Base-by-base conservation (phyloP, 1,140 invertebrate genomes). In the Bombus breviceps region DNA sequence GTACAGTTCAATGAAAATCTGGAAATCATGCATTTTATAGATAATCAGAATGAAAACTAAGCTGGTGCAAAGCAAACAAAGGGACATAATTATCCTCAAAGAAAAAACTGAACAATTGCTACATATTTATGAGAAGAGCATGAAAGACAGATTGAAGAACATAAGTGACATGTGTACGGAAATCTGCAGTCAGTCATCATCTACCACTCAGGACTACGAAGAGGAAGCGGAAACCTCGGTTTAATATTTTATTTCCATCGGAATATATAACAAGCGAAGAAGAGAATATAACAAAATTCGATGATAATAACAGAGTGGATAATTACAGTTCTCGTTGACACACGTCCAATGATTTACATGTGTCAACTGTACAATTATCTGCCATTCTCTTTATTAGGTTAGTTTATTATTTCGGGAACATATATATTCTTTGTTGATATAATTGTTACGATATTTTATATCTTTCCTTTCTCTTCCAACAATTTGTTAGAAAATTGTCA, bases 131-230 rank as follows among this genome's bases (percentile, higher is more conserved):
- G 47, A 53, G 18, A 22, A 8, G 1, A 8, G 6, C 1, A 2
- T 53, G 47, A 53, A 22, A 53, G 5, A 2, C 5, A 8, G 22
- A 2, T 53, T 53, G 47, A 22, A 0, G 6, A 2, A 6, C 6
- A 22, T 53, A 53, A 53, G 5, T 8, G 0, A 6, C 0, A 8
- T 53, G 6, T 53, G 47, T 8, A 0, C 6, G 0, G 5, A 8
- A 0, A 53, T 53, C 22, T 22, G 5, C 6, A 2, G 0, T 22
- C 18, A 2, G 5, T 0, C 47, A 6, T 0, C 47, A 1, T 18
- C 5, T 1, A 1, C 0, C 4, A 0, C 0, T 18, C 4, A 0
- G 15, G 5, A 18, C 5, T 0, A 6, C 0, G 0, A 5, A 5
- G 43, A 5, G 0, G 18, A 53, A 6, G 0, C 0, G 47, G 18